Evolutionary conservation across 2,888 invertebrate genomes (phyloP), one percentile per base, ranked within the genome.

Genomic region (Gryllus longicercus): DNA sequence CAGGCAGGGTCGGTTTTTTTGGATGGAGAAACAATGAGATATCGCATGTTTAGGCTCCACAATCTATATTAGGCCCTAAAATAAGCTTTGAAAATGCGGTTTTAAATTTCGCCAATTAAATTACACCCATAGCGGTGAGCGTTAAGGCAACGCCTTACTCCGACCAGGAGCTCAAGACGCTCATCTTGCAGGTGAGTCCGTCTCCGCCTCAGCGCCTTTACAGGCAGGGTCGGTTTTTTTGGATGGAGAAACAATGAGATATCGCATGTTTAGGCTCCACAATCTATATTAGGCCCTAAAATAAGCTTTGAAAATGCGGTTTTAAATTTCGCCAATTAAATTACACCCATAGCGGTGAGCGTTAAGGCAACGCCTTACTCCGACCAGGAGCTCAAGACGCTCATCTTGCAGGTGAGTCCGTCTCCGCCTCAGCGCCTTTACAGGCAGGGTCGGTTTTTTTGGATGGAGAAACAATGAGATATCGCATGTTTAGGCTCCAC

Each of bases 141-240:
- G 4, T 21, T 38, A 38, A 38, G 38, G 38, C 38, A 38, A 38
- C 38, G 38, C 21, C 21, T 21, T 21, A 21, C 49, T 93, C 95
- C 0, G 96, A 97, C 85, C 92, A 93, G 83, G 96, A 97, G 86
- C 89, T 97, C 2, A 97, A 96, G 87, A 91, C 93, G 85, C 90
- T 97, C 50, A 94, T 97, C 83, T 88, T 97, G 79, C 91, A 92
- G 89, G 92, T 92, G 85, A 86, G 11, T 16, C 18, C 8, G 1
- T 23, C 4, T 84, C 82, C 50, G 5, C 16, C 51, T 78, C 51
- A 63, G 2, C 74, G 8, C 1, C 74, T n/a, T 74, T 74, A 5
- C 8, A 74, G 74, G 74, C 8, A 21, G 5, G 21, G 14, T 4
- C 14, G 1, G 63, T 21, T 8, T 38, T 38, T 38, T 5, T 4